Evolutionary conservation across 2,797 vertebrate genomes (phyloP).

Genomic region (Bradypodion pumilum): DNA sequence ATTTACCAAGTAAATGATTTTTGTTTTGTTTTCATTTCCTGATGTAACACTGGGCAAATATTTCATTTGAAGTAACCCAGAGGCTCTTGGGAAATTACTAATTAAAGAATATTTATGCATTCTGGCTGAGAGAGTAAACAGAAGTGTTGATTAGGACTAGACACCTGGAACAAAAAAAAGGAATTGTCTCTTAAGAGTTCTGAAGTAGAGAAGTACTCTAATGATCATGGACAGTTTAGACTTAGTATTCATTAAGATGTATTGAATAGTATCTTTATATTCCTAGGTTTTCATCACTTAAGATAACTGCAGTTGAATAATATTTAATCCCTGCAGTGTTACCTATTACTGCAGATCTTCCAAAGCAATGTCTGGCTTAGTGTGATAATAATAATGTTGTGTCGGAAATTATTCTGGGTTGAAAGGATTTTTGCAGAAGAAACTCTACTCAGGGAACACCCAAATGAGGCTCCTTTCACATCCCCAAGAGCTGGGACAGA

Average conservation of each 20-base stretch:
- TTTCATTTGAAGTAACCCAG: background rate
- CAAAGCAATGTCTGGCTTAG: background rate
- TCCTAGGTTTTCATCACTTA: background rate
- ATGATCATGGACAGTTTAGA: background rate
- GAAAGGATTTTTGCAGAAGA: no score
- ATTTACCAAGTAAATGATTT: background rate
- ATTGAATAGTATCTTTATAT: no score
- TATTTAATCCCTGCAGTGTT: background rate
- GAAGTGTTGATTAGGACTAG: conserved; percentile 11
- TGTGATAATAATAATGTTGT: background rate
- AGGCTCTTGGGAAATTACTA: background rate
- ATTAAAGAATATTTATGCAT: background rate
- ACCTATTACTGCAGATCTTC: background rate
- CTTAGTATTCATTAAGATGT: background rate
- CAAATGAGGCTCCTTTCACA: no score
- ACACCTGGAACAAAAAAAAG: background rate
- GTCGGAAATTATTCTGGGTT: no score
- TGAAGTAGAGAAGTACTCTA: background rate
- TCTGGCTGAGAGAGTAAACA: background rate
- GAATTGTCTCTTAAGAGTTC: background rate
- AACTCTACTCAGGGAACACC: no score
- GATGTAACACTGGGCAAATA: background rate
- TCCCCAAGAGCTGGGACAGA: no score
- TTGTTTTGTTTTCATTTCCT: background rate
- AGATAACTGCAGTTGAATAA: background rate